phyloP scores from a whole-genome alignment of 2,113 vertebrate species.

The Grallaria varia region DNA sequence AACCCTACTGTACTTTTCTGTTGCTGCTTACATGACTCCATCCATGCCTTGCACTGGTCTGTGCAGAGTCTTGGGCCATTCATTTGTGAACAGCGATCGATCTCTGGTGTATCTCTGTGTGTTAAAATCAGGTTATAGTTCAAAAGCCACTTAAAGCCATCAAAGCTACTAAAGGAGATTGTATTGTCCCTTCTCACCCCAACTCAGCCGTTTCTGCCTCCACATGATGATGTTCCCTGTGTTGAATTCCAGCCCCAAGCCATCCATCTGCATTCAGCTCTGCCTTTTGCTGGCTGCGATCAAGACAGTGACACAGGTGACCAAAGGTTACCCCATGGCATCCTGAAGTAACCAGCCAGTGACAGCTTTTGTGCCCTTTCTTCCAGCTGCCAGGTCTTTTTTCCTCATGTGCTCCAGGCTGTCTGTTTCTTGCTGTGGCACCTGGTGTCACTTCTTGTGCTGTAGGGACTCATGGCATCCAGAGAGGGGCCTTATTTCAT shows the following conservation, averaged over 20 bases:
- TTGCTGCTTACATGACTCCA: background rate
- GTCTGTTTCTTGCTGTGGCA: background rate
- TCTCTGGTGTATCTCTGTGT: background rate
- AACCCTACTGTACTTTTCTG: background rate
- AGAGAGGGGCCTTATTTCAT: background rate
- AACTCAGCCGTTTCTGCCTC: background rate
- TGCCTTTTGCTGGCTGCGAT: background rate
- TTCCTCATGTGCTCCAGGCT: background rate
- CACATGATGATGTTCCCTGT: background rate
- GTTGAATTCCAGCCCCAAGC: background rate
- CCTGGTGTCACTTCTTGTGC: background rate
- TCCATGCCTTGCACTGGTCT: background rate
- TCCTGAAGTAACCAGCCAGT: background rate
- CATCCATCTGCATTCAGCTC: background rate
- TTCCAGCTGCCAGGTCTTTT: background rate
- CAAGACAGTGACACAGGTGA: background rate
- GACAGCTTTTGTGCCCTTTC: background rate
- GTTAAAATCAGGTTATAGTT: background rate
- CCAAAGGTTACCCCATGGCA: background rate
- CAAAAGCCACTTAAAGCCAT: background rate
- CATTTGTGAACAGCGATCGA: background rate
- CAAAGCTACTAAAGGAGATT: background rate
- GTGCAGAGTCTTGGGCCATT: background rate
- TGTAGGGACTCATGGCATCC: rapidly evolving
- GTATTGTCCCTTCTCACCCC: background rate